These are phyloP conservation scores for Acanthurus tractus DNA, from an alignment of 2,797 vertebrate species.

Conservation along the genomic window DNA sequence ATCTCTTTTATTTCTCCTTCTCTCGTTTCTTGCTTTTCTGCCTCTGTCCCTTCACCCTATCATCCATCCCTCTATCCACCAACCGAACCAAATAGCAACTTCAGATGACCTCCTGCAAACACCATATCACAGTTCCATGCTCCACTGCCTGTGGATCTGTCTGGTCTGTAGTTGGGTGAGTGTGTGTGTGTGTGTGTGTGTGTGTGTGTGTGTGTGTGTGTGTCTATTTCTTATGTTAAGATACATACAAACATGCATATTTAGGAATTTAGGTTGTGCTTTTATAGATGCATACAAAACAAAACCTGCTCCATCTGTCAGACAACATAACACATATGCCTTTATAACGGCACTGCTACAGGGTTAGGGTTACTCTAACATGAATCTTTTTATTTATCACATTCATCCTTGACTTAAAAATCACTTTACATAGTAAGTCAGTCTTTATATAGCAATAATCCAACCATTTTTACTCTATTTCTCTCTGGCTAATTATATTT, in stretches of 20 bases:
- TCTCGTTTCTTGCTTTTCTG: conserved; percentile 38
- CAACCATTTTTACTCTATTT: too few species aligned
- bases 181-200: background rate
- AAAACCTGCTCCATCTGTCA: background rate
- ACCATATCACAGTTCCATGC: background rate
- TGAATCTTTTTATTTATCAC: background rate
- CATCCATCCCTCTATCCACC: conserved; percentile 22
- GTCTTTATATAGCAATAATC: too few species aligned
- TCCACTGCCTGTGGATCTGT: conserved; percentile 1
- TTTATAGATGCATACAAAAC: background rate
- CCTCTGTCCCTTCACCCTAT: conserved; percentile 21
- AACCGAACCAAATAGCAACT: conserved; percentile 18
- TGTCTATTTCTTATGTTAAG: background rate
- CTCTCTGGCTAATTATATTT: too few species aligned
- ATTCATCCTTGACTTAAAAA: background rate
- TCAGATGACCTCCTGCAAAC: conserved; percentile 28
- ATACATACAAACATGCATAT: background rate
- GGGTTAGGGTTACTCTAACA: background rate
- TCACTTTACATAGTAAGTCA: too few species aligned
- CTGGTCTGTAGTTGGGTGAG: background rate
- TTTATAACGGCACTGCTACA: background rate
- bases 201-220: background rate
- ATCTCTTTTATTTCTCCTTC: conserved; percentile 74
- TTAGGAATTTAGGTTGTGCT: background rate
- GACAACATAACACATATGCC: background rate